Evolutionary conservation across 2,888 invertebrate species (phyloP).

Genomic region (Nomada flava): DNA sequence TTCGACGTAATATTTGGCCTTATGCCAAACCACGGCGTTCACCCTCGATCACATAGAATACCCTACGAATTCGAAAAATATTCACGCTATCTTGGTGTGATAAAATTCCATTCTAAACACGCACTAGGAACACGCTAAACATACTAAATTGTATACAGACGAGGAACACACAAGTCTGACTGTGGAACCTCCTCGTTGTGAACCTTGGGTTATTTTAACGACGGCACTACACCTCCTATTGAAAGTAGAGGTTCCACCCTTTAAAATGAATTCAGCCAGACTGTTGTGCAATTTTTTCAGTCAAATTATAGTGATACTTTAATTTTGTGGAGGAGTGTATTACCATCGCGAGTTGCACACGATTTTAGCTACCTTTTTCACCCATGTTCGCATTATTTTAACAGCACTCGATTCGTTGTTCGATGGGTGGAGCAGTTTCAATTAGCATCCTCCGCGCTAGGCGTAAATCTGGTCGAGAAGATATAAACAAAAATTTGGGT

Average conservation of each 20-base stretch:
- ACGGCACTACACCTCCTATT: too few relatives aligned
- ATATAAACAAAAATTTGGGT: constrained; percentile 43
- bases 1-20: constrained; percentile 69
- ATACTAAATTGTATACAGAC: too few relatives aligned
- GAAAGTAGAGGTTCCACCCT: too few relatives aligned
- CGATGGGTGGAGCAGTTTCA: not conserved
- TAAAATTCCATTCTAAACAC: constrained; percentile 40
- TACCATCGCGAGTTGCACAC: too few relatives aligned
- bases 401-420: not conserved
- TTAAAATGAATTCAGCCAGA: not conserved
- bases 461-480: not conserved
- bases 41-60: constrained; percentile 61
- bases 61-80: constrained; percentile 68
- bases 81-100: constrained; percentile 41
- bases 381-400: constrained; percentile 3
- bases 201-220: too few relatives aligned
- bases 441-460: not conserved
- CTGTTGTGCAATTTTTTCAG: not conserved
- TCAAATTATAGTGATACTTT: too few relatives aligned
- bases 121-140: too few relatives aligned
- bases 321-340: too few relatives aligned
- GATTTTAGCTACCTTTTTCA: constrained; percentile 14
- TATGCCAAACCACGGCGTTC: constrained; percentile 65
- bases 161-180: too few relatives aligned
- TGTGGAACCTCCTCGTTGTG: too few relatives aligned